These are phyloP conservation scores for Hypolimnas misippus DNA, from an alignment of 2,888 invertebrate species.

Conservation along the genomic window DNA sequence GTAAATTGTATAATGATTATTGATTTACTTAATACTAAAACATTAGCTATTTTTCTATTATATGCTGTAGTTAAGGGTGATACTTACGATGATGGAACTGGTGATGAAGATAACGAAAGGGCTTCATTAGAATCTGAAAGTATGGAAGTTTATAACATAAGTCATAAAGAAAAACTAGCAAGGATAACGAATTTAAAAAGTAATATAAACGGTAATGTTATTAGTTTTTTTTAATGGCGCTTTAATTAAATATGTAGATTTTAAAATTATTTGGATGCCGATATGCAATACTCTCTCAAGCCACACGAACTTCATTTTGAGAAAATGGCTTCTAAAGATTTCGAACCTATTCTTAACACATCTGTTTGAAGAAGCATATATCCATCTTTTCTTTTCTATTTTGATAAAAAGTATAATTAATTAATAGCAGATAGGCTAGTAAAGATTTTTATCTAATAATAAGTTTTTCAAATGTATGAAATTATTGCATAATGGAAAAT, in stretches of 20 bases:
- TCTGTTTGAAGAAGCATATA: too few relatives aligned
- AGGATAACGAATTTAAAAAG: constrained; percentile 19
- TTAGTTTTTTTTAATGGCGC: constrained; percentile 4
- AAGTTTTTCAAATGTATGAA: too few relatives aligned
- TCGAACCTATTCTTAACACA: too few relatives aligned
- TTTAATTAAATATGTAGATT: background rate
- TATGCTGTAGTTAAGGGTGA: constrained; percentile 25
- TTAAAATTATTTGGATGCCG: too few relatives aligned
- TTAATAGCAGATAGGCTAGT: too few relatives aligned
- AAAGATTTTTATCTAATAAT: too few relatives aligned
- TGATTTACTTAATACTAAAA: background rate
- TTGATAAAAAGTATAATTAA: too few relatives aligned
- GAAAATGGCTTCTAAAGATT: too few relatives aligned
- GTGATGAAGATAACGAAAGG: constrained; percentile 30
- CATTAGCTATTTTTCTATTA: constrained; percentile 3
- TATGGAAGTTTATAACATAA: constrained; percentile 39
- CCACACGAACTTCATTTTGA: too few relatives aligned
- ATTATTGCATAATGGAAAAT: too few relatives aligned
- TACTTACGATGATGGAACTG: constrained; percentile 33
- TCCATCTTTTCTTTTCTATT: too few relatives aligned
- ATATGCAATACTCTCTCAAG: too few relatives aligned
- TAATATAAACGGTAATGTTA: constrained; percentile 22
- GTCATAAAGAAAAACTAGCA: constrained; percentile 36
- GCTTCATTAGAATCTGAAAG: constrained; percentile 45
- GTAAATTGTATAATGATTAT: background rate